Evolutionary conservation across 2,888 invertebrate genomes (phyloP).

Genomic region (Lasioglossum figueresi): DNA sequence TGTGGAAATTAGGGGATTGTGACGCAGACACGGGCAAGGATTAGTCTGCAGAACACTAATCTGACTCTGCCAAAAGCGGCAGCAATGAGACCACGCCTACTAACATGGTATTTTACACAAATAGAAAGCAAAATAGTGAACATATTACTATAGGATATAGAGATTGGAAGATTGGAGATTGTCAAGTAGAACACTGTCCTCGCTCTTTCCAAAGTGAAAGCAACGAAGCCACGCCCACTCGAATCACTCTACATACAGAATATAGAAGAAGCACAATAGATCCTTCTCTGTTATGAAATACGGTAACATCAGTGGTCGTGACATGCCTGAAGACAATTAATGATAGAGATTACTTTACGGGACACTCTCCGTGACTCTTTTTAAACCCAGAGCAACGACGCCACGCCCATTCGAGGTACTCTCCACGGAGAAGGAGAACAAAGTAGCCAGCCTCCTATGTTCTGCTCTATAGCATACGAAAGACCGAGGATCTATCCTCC

Average conservation of each 20-base stretch:
- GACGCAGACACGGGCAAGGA: background rate
- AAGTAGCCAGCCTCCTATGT: background rate
- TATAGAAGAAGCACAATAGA: background rate
- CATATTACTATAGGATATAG: too few species aligned
- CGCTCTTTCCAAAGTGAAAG: background rate
- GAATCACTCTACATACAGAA: background rate
- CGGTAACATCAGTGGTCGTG: background rate
- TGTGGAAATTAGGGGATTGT: background rate
- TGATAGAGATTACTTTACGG: background rate
- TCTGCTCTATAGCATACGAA: background rate
- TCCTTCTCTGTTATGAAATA: background rate
- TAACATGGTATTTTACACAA: too few species aligned
- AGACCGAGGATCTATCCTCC: background rate
- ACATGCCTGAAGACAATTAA: background rate
- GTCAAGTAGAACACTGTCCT: background rate
- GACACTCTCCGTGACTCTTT: background rate
- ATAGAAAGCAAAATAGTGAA: too few species aligned
- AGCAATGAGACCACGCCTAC: background rate
- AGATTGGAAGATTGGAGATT: background rate
- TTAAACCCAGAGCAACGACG: background rate
- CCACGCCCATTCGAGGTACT: background rate
- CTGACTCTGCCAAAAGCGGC: background rate
- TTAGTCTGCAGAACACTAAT: background rate
- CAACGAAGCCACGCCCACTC: background rate
- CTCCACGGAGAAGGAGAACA: background rate